These are phyloP conservation scores for Sus scrofa DNA, from an alignment of 2,113 vertebrate species.

Conservation along the genomic window DNA sequence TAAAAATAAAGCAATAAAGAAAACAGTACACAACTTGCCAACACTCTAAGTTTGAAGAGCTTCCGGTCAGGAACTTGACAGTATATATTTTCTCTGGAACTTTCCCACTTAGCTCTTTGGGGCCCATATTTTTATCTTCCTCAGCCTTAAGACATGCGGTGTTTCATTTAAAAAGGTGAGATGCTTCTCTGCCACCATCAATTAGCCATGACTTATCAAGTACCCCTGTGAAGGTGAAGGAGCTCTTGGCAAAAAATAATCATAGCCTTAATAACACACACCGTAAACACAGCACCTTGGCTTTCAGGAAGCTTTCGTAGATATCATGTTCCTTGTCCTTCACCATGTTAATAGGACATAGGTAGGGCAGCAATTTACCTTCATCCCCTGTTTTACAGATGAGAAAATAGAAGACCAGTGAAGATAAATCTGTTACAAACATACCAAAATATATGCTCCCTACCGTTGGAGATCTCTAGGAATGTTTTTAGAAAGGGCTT, in stretches of 20 bases:
- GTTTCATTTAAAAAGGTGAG: background rate
- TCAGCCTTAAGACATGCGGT: background rate
- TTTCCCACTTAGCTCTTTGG: background rate
- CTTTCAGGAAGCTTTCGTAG: background rate
- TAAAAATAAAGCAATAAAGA: slow-evolving; percentile 34
- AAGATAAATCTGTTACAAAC: background rate
- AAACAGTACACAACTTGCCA: background rate
- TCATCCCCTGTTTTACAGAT: background rate
- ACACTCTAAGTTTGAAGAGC: background rate
- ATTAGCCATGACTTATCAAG: background rate
- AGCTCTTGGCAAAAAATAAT: background rate
- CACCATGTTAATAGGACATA: background rate
- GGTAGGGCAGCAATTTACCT: background rate
- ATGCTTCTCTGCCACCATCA: background rate
- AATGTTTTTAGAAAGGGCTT: background rate
- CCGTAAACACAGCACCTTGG: background rate
- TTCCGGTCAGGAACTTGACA: background rate
- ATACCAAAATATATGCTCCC: background rate
- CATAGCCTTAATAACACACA: background rate
- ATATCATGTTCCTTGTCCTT: background rate
- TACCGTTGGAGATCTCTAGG: background rate
- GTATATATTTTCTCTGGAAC: background rate
- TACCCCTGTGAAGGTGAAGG: background rate
- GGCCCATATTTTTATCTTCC: background rate
- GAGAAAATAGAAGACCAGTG: background rate